Base-by-base conservation (phyloP, 1,140 invertebrate species). In the Eueides isabella region DNA sequence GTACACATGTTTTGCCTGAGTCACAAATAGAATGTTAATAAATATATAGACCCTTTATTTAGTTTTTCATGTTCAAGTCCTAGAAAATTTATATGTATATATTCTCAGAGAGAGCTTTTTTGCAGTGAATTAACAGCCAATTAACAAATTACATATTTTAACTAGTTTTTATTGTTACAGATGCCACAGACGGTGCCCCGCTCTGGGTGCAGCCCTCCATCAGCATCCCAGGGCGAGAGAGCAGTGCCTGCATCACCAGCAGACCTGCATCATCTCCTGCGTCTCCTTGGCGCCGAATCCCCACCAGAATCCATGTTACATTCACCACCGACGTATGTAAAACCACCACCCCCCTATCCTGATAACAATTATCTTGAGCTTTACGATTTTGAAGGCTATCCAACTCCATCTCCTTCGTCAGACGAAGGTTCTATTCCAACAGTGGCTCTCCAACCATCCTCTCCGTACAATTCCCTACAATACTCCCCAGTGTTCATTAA, bases 151-250 rank as follows among this genome's bases (percentile, higher is more conserved):
- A n/a, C n/a, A n/a, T n/a, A n/a, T n/a, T n/a, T n/a, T n/a, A n/a
- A n/a, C n/a, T n/a, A 48, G 30, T 67, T 75, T 33, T 3, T 31
- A n/a, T 91, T 92, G 87, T 89, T 94, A 35, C 95, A 97, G 97
- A 97, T 97, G 97, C 96, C 96, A 92, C 97, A 97, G 92, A 96
- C 95, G 71, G 96, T 97, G 83, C 96, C 96, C 30, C 94, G 96
- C 75, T 95, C 96, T 80, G 95, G 95, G 89, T 96, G 95, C 85
- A 96, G 96, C 86, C 95, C 95, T 71, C 95, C 96, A 81, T 97
- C 97, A 35, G 94, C 97, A 30, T 93, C 97, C 76, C 95, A 96
- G 75, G 94, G 94, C 81, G 94, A 94, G 76, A 88, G 92, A 78
- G 93, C 95, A 76, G 93, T 94, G 35, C 94, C 95, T 75, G 82